Percentiles rank a stretch among this genome's conserved stretches.
Conservation (phyloP, 2,888 invertebrate species). For the Eulithis testata region DNA sequence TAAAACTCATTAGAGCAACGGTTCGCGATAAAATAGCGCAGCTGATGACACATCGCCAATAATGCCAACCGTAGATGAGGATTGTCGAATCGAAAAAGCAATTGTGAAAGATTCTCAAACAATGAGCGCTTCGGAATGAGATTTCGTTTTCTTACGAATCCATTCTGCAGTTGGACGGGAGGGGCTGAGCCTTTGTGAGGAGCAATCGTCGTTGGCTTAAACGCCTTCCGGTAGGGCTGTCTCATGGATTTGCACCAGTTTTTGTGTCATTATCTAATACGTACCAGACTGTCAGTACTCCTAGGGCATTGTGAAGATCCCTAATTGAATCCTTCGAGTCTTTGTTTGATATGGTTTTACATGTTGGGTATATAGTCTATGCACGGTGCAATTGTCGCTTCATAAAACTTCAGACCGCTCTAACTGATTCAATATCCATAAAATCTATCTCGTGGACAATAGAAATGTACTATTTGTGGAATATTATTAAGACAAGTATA, state of each 20-base stretch:
- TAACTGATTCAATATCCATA: too few relatives aligned
- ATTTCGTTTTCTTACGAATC: slow-evolving; percentile 75
- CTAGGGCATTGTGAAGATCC: slow-evolving; percentile 18
- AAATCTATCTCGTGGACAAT: too few relatives aligned
- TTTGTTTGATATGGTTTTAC: slow-evolving; percentile 5
- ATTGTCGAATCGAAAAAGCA: slow-evolving; percentile 71
- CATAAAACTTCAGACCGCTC: too few relatives aligned
- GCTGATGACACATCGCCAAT: slow-evolving; percentile 37
- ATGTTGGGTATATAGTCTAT: neutral
- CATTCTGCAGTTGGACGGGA: slow-evolving; percentile 61
- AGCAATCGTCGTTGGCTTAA: slow-evolving; percentile 75
- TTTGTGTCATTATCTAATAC: slow-evolving; percentile 20
- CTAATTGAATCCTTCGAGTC: slow-evolving; percentile 13
- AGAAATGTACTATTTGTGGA: too few relatives aligned
- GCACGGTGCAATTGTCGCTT: too few relatives aligned
- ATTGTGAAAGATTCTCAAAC: slow-evolving; percentile 72
- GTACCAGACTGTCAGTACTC: slow-evolving; percentile 19
- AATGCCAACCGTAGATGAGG: slow-evolving; percentile 52
- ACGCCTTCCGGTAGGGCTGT: slow-evolving; percentile 55
- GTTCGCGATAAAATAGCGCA: slow-evolving; percentile 18
- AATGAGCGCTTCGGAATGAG: slow-evolving; percentile 69
- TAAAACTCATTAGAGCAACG: slow-evolving; percentile 30
- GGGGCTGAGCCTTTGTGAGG: slow-evolving; percentile 68
- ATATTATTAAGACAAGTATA: too few relatives aligned
- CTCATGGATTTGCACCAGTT: slow-evolving; percentile 31